Evolutionary conservation across 1,140 invertebrate species (phyloP).

Genomic region (Drosophila ironensis): DNA sequence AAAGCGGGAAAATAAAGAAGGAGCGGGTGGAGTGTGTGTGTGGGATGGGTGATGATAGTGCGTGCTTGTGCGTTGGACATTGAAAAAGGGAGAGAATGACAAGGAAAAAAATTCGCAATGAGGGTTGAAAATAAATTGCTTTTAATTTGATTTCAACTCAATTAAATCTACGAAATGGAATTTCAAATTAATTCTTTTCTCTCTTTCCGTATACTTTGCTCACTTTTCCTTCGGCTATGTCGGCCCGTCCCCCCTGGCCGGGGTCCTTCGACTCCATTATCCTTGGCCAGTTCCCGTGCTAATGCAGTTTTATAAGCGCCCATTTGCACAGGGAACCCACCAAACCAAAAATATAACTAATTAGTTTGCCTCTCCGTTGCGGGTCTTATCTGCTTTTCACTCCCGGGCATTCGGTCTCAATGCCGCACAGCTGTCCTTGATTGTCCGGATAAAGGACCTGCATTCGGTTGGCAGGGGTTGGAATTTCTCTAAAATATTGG

Average conservation of each 20-base stretch:
- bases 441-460: neutral
- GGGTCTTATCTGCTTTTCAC: neutral
- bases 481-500: neutral
- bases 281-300: slow-evolving; percentile 16
- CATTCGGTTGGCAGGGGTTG: neutral
- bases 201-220: slow-evolving; percentile 19
- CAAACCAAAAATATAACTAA: slow-evolving; percentile 45
- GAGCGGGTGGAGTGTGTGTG: neutral
- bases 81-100: neutral
- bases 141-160: slow-evolving; percentile 82
- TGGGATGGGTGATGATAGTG: slow-evolving; percentile 40
- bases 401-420: slow-evolving; percentile 4
- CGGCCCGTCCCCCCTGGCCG: neutral
- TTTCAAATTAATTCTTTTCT: slow-evolving; percentile 80
- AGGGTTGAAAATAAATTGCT: slow-evolving; percentile 82
- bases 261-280: neutral
- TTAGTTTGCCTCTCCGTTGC: slow-evolving; percentile 21
- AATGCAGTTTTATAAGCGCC: slow-evolving; percentile 43
- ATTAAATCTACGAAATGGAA: slow-evolving; percentile 82
- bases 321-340: slow-evolving; percentile 17
- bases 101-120: slow-evolving; percentile 73
- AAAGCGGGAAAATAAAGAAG: neutral
- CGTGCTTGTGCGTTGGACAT: slow-evolving; percentile 37
- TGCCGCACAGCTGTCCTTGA: slow-evolving; percentile 46
- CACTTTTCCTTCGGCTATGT: slow-evolving; percentile 15